Evolutionary conservation across 2,113 vertebrate genomes (phyloP).

Genomic region (Hassar affinis): DNA sequence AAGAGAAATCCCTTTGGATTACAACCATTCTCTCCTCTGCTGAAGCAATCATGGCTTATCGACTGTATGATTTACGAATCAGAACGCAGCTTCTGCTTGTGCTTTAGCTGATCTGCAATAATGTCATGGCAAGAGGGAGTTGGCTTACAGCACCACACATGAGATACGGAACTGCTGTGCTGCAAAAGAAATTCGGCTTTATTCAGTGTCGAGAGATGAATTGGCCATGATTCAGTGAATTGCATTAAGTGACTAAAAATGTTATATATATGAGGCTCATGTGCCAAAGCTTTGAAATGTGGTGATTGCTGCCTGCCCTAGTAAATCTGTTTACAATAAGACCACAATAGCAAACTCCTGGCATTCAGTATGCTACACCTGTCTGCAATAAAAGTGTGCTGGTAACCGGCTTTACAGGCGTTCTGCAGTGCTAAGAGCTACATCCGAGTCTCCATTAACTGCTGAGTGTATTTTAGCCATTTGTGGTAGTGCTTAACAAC

Average conservation of each 20-base stretch:
- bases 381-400: constrained; percentile 22
- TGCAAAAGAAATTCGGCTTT: constrained; percentile 26
- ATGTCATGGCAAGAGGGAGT: constrained; percentile 46
- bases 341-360: constrained; percentile 8
- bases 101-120: constrained; percentile 45
- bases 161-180: constrained; percentile 27
- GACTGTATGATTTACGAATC: constrained; percentile 49
- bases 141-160: constrained; percentile 35
- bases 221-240: constrained; percentile 13
- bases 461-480: constrained; percentile 17
- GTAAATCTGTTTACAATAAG: constrained; percentile 39
- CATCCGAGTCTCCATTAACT: constrained; percentile 16
- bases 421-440: constrained; percentile 25
- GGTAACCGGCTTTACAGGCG: neutral
- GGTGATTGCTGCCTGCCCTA: constrained; percentile 20
- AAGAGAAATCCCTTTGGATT: constrained; percentile 46
- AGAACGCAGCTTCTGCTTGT: constrained; percentile 34
- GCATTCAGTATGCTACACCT: constrained; percentile 26
- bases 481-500: constrained; percentile 23
- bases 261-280: neutral
- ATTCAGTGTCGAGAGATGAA: neutral
- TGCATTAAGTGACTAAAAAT: constrained; percentile 13
- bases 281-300: constrained; percentile 12
- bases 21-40: constrained; percentile 39
- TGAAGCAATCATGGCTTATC: constrained; percentile 51